Percentiles rank a stretch among this genome's conserved stretches.
Evolutionary conservation across 2,888 invertebrate genomes (phyloP).

Genomic region (Tipula lateralis): DNA sequence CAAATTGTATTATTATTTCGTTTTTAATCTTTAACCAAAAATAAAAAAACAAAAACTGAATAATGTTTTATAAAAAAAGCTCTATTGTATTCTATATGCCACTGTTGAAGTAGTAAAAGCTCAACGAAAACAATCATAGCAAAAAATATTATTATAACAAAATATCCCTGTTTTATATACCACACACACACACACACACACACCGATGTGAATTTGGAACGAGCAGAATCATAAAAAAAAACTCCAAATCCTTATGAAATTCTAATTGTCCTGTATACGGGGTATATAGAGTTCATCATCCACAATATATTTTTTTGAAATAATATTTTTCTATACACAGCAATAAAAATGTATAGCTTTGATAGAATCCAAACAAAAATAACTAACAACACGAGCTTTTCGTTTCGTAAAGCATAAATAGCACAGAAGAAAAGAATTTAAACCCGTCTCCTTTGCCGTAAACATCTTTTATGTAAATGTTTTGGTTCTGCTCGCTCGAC

Average conservation of each 20-base stretch:
- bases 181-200: no score
- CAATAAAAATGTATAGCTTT: background rate
- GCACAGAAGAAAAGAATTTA: background rate
- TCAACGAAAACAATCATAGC: background rate
- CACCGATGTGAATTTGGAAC: background rate
- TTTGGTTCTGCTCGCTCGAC: no score
- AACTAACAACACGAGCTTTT: background rate
- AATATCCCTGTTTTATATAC: background rate
- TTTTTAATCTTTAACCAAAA: background rate
- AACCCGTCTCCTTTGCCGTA: background rate
- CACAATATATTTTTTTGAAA: background rate
- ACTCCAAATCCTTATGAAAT: background rate
- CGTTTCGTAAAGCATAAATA: background rate
- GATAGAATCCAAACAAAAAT: background rate
- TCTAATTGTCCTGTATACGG: background rate
- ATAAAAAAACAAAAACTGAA: background rate
- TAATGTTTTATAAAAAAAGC: background rate
- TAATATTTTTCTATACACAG: background rate
- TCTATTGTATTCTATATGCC: background rate
- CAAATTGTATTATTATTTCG: background rate
- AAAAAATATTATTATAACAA: background rate
- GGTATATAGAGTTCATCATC: background rate
- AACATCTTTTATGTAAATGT: no score
- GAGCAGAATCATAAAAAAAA: background rate
- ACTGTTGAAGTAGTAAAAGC: background rate